Percentiles rank a stretch among this genome's conserved stretches.
Evolutionary conservation across 2,797 vertebrate species (phyloP).

Genomic region (Podarcis siculus): DNA sequence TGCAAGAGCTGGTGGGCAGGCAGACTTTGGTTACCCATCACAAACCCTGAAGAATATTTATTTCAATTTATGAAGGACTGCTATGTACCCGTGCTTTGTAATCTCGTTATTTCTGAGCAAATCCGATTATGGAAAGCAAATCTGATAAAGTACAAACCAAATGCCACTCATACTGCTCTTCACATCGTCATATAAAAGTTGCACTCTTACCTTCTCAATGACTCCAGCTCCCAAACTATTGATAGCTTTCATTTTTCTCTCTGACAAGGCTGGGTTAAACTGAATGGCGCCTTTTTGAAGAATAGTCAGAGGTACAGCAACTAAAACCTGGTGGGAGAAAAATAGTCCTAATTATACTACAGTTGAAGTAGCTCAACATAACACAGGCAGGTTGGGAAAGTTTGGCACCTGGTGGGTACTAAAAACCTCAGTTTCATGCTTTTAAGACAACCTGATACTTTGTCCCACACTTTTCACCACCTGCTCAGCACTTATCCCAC

Average conservation of each 20-base stretch:
- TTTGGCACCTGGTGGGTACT: not conserved
- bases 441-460: not conserved
- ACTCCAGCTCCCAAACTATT: slow-evolving; percentile 93
- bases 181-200: not conserved
- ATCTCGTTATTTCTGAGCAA: not conserved
- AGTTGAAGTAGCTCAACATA: not conserved
- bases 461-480: not conserved
- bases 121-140: not conserved
- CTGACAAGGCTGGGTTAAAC: slow-evolving; percentile 89
- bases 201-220: slow-evolving; percentile 90
- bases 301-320: slow-evolving; percentile 90
- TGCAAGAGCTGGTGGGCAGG: not conserved
- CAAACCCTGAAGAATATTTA: not conserved
- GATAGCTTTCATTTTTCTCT: slow-evolving; percentile 96
- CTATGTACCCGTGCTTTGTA: not conserved
- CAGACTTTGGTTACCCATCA: not conserved
- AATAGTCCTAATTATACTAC: not conserved
- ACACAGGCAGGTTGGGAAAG: not conserved
- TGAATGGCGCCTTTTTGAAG: slow-evolving; percentile 91
- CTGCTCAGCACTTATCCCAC: not conserved
- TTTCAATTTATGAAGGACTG: not conserved
- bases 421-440: not conserved
- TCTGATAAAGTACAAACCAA: not conserved
- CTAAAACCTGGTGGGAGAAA: slow-evolving; percentile 84
- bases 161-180: not conserved